phyloP scores from a whole-genome alignment of 2,113 vertebrate species.

The human region GRCh38 chr21:36416001-36416500 shows the following conservation, averaged over 20 bases:
- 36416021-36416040: no score
- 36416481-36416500: background rate
- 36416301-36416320: slow-evolving; percentile 90
- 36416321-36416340: slow-evolving; percentile 81
- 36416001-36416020: no score
- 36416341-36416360: background rate
- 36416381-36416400: background rate
- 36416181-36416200: background rate
- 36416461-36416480: background rate
- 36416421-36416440: accelerated
- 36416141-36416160: background rate
- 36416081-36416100: background rate
- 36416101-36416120: accelerated
- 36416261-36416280: slow-evolving; percentile 84
- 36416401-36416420: accelerated
- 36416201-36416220: background rate
- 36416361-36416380: background rate
- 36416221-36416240: background rate
- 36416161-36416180: background rate
- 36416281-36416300: slow-evolving; percentile 85
- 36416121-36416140: background rate
- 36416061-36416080: background rate
- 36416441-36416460: no score
- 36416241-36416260: background rate
- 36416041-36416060: accelerated